Evolutionary conservation across 2,797 vertebrate species (phyloP).

Genomic region (Morus bassanus): DNA sequence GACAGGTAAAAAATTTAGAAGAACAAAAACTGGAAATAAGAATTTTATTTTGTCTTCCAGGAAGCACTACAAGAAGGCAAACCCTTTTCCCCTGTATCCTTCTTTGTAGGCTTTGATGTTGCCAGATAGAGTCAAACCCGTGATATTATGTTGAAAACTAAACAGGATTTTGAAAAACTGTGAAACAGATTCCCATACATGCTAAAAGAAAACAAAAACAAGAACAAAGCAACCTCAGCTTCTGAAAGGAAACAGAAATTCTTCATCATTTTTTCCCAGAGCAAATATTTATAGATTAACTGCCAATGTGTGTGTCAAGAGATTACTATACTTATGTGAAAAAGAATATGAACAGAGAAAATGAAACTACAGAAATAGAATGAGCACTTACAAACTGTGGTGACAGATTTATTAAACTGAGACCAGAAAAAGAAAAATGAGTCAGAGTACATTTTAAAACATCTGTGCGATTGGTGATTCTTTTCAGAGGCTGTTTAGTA

Average conservation of each 20-base stretch:
- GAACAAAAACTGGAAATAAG: background rate
- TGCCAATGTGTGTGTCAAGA: background rate
- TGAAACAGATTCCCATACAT: background rate
- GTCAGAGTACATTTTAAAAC: background rate
- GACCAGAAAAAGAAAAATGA: background rate
- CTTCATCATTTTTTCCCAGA: background rate
- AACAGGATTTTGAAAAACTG: constrained; percentile 9
- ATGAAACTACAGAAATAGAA: background rate
- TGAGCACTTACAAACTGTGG: background rate
- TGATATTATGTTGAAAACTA: background rate
- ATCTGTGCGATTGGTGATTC: background rate
- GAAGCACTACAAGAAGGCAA: background rate
- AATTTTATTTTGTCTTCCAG: background rate
- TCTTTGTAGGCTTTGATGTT: background rate
- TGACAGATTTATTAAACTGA: constrained; percentile 24
- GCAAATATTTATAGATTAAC: constrained; percentile 25
- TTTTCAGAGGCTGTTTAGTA: background rate
- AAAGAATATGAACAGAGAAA: constrained; percentile 1
- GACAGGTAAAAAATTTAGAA: background rate
- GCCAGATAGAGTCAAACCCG: background rate
- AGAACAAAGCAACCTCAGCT: background rate
- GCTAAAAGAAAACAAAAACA: background rate
- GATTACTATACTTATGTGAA: background rate
- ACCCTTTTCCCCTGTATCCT: background rate
- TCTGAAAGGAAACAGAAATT: background rate